These are phyloP conservation scores for Sylvietta virens DNA, from an alignment of 2,113 vertebrate species.

Conservation along the genomic window DNA sequence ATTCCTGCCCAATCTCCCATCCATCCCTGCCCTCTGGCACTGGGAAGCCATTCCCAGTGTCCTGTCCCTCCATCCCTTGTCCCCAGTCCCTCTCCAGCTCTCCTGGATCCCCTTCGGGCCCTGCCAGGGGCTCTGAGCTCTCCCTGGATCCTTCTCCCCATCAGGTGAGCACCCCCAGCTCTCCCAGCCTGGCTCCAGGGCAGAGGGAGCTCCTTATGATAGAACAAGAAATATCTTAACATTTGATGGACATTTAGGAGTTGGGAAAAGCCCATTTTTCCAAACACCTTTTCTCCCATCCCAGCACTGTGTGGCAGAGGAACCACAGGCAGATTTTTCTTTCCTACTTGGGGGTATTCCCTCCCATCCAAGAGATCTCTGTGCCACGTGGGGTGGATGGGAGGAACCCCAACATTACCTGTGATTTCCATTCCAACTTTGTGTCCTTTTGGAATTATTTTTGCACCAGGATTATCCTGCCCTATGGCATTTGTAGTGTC, in stretches of 20 bases:
- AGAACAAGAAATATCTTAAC: neutral
- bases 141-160: neutral
- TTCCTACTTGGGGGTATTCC: neutral
- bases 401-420: neutral
- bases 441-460: neutral
- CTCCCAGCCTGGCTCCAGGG: neutral
- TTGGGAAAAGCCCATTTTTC: neutral
- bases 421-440: neutral
- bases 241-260: neutral
- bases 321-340: neutral
- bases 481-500: neutral
- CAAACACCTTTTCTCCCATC: neutral
- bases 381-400: neutral
- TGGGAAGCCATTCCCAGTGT: neutral
- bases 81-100: neutral
- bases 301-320: rapidly evolving
- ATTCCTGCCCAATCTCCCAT: rapidly evolving
- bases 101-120: neutral
- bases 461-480: neutral
- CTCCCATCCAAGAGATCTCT: neutral
- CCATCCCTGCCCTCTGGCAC: rapidly evolving
- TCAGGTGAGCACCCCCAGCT: neutral
- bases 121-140: neutral
- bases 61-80: neutral
- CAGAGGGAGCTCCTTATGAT: neutral